Evolutionary conservation across 2,113 vertebrate species (phyloP), one percentile per base, ranked within the genome.

Genomic region (Toxostoma redivivum): DNA sequence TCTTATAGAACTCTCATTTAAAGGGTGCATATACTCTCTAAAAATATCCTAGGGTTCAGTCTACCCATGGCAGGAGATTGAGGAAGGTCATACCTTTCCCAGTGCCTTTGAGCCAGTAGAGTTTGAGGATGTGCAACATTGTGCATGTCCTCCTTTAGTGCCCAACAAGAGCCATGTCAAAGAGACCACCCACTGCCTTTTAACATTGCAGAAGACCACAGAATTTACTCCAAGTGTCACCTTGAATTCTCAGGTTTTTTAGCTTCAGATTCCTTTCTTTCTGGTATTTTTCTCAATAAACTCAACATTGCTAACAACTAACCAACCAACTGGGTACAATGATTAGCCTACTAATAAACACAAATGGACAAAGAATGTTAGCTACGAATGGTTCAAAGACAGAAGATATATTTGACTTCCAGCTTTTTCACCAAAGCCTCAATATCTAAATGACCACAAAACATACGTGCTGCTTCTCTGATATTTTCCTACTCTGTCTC

Each of bases 261-360:
- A 33, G 12, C 20, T 51, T 76, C 24, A 60, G 19, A 40, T 56
- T 86, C 6, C 30, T 82, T 69, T 21, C 25, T 18, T 76, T 51
- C 18, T 33, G 8, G 6, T 45, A 58, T 70, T 95, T 90, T 90
- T 73, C 33, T 37, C 35, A 86, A 51, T 56, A 66, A 71, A 66
- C 14, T 60, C 11, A 23, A 12, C 1, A 2, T 23, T 88, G 16
- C 44, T 79, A 50, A 45, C 20, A 91, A 23, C 45, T 33, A 54
- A 65, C 24, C 15, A 83, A 16, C 7, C 0, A 76, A 0, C 5
- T 5, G 19, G 9, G 10, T 78, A 19, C 1, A 5, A n/a, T 31
- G 22, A 72, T 77, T n/a, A 71, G 48, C 33, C 9, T 44, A 40
- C 15, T 35, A 37, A 33, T 22, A 78, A 4, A 72, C 10, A 69